Conservation (phyloP, 2,113 vertebrate species). For the Malurus melanocephalus region DNA sequence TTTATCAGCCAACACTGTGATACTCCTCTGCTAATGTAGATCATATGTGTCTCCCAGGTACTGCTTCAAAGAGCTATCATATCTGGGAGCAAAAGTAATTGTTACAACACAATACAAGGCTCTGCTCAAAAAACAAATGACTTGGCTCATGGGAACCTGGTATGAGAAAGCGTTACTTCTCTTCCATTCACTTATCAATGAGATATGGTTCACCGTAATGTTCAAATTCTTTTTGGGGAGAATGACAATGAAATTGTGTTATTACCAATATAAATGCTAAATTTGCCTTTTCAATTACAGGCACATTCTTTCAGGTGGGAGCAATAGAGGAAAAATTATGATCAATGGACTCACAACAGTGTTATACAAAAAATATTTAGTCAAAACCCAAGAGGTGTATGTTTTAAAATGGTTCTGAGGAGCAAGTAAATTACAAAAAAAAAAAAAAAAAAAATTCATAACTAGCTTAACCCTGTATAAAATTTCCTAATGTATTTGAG, state of each 20-base stretch:
- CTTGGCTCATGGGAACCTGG: not conserved
- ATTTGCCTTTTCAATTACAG: slow-evolving; percentile 41
- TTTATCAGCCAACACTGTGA: not conserved
- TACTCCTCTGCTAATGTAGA: slow-evolving; percentile 8
- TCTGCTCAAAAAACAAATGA: slow-evolving; percentile 40
- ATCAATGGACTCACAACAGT: slow-evolving; percentile 3
- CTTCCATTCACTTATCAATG: slow-evolving; percentile 11
- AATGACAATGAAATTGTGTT: not conserved
- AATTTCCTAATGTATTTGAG: not conserved
- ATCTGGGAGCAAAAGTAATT: slow-evolving; percentile 57
- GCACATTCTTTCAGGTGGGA: not conserved
- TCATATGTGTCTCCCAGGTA: not conserved
- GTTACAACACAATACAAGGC: slow-evolving; percentile 37
- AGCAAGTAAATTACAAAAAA: not conserved
- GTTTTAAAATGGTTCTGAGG: not conserved
- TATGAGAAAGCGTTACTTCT: not conserved
- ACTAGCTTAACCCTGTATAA: not conserved
- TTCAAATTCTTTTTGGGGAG: not conserved
- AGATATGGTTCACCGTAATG: not conserved
- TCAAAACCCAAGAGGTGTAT: not conserved
- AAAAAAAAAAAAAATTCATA: not conserved
- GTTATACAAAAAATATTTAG: not conserved
- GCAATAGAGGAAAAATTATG: not conserved
- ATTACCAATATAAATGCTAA: slow-evolving; percentile 41
- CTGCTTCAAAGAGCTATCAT: slow-evolving; percentile 36